Conservation (phyloP, 2,113 vertebrate genomes). For the Hippotragus niger region DNA sequence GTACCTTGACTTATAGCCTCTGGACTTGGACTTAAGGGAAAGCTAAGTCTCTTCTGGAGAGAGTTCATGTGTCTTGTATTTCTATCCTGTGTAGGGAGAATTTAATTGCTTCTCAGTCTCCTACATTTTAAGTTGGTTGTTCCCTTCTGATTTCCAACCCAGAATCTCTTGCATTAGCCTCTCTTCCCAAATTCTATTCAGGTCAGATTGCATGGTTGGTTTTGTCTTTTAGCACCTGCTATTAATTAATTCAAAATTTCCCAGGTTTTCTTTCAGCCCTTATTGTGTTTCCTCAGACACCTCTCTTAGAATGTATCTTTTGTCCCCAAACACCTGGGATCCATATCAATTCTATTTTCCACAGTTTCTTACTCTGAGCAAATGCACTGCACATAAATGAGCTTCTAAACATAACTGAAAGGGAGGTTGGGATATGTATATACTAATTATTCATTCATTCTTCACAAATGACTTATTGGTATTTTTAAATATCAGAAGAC, state of each 20-base stretch:
- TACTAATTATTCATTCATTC: neutral
- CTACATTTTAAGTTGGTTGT: neutral
- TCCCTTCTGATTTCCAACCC: neutral
- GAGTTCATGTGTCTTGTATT: neutral
- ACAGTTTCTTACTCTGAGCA: neutral
- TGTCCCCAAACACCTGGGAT: neutral
- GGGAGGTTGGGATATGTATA: neutral
- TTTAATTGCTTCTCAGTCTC: neutral
- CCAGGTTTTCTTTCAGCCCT: neutral
- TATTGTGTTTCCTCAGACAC: neutral
- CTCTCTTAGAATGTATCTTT: neutral
- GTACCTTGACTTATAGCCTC: neutral
- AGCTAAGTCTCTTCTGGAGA: neutral
- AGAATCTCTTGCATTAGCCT: neutral
- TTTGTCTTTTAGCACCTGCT: neutral
- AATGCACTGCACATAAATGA: neutral
- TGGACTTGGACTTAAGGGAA: neutral
- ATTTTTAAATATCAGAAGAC: neutral
- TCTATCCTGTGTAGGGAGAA: neutral
- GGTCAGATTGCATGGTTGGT: neutral
- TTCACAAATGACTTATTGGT: neutral
- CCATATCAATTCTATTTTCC: neutral
- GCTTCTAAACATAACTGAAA: neutral
- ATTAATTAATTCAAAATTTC: constrained; percentile 13
- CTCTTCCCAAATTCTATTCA: neutral